These are phyloP conservation scores for Callospermophilus lateralis DNA, from an alignment of 2,113 vertebrate genomes.

Conservation along the genomic window DNA sequence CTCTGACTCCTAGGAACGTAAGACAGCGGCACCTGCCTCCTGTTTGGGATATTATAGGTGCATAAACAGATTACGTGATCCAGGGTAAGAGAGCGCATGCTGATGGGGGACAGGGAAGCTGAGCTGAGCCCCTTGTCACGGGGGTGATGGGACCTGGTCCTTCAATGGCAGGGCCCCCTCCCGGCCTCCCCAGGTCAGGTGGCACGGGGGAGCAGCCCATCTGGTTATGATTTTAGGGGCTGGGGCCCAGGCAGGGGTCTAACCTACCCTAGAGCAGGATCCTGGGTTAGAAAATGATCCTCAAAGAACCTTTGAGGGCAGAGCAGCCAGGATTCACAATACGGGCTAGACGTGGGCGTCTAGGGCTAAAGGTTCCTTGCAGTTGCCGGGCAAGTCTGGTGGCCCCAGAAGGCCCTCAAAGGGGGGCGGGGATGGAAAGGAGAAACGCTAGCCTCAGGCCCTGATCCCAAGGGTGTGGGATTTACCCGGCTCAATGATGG, in stretches of 20 bases:
- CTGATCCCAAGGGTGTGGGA: not conserved
- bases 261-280: not conserved
- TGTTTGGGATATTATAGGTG: constrained; percentile 65
- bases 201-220: not conserved
- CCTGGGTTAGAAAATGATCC: not conserved
- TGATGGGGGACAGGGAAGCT: not conserved
- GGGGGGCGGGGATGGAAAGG: not conserved
- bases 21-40: constrained; percentile 73
- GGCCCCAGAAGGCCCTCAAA: not conserved
- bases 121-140: not conserved
- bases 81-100: not conserved
- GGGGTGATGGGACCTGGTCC: not conserved
- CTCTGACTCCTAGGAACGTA: not conserved
- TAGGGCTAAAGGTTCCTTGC: not conserved
- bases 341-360: rapidly evolving
- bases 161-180: not conserved
- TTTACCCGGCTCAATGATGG: not conserved
- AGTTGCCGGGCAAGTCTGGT: not conserved
- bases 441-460: not conserved
- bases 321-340: not conserved
- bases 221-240: constrained; percentile 27
- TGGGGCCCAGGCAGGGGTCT: not conserved
- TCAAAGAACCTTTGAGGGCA: not conserved
- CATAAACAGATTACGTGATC: not conserved
- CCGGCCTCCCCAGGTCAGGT: not conserved